These are phyloP conservation scores for Etia nguti DNA, from an alignment of 2,113 vertebrate species.

Conservation along the genomic window DNA sequence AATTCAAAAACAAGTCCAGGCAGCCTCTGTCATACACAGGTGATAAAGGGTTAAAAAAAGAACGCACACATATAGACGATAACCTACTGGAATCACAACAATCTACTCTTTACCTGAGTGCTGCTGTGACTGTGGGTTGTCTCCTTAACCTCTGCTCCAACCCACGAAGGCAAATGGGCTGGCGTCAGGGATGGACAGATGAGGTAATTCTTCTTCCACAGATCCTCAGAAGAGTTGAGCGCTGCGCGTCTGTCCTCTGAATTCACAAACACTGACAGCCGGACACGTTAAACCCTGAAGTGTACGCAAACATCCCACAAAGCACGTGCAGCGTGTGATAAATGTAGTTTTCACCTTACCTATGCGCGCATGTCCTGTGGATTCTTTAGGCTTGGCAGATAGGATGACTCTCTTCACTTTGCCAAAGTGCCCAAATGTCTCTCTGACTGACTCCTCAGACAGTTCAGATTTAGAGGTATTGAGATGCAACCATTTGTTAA, in stretches of 20 bases:
- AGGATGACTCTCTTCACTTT: slow-evolving; percentile 68
- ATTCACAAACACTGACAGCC: slow-evolving; percentile 76
- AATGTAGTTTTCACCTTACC: slow-evolving; percentile 67
- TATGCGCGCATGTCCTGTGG: slow-evolving; percentile 72
- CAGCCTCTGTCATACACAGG: not conserved
- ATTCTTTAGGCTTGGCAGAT: slow-evolving; percentile 64
- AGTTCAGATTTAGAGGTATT: slow-evolving; percentile 29
- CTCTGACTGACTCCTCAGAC: slow-evolving; percentile 60
- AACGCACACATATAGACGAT: not conserved
- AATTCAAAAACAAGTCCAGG: not conserved
- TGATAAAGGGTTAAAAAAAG: not conserved
- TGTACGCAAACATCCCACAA: not conserved
- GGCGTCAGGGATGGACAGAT: slow-evolving; percentile 75
- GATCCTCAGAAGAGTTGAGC: slow-evolving; percentile 39
- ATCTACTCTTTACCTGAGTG: not conserved
- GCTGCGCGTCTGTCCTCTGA: slow-evolving; percentile 57
- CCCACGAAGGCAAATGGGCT: slow-evolving; percentile 75
- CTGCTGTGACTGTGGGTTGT: not conserved
- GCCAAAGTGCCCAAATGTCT: slow-evolving; percentile 70
- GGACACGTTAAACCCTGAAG: not conserved
- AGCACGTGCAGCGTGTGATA: not conserved
- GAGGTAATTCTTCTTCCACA: slow-evolving; percentile 57
- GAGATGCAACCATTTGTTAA: not conserved
- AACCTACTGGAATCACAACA: not conserved
- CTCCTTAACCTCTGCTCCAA: not conserved